phyloP scores from a whole-genome alignment of 2,888 invertebrate genomes.

The Drosophila mimica region DNA sequence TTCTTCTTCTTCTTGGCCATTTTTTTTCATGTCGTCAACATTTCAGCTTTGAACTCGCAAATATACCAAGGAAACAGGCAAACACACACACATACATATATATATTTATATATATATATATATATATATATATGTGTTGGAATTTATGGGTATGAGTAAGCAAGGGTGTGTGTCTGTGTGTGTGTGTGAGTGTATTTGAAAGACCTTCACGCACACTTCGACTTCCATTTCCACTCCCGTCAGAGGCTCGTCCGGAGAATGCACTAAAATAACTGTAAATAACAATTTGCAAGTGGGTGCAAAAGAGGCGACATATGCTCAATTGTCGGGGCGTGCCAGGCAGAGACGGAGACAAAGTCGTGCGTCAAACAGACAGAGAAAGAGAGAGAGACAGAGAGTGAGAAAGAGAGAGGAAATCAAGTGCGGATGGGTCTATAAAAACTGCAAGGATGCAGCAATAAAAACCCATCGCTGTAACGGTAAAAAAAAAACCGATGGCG shows the following conservation, averaged over 20 bases:
- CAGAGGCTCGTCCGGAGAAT: slow-evolving; percentile 57
- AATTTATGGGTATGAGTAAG: slow-evolving; percentile 27
- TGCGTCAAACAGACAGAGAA: background rate
- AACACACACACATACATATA: slow-evolving; percentile 12
- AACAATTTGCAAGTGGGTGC: slow-evolving; percentile 78
- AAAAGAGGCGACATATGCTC: slow-evolving; percentile 56
- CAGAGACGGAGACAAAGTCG: slow-evolving; percentile 7
- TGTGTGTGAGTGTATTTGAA: slow-evolving; percentile 30
- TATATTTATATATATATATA: slow-evolving; percentile 12
- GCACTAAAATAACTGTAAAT: slow-evolving; percentile 81
- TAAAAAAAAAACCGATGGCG: slow-evolving; percentile 31
- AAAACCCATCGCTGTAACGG: slow-evolving; percentile 59
- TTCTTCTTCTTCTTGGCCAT: slow-evolving; percentile 3
- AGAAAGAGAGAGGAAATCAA: slow-evolving; percentile 32
- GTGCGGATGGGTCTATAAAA: slow-evolving; percentile 71
- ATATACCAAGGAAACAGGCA: slow-evolving; percentile 45
- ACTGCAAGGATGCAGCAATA: slow-evolving; percentile 80
- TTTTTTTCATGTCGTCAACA: slow-evolving; percentile 44
- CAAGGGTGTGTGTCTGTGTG: slow-evolving; percentile 3
- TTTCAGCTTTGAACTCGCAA: slow-evolving; percentile 60
- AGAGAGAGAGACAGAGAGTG: slow-evolving; percentile 25
- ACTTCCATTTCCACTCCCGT: slow-evolving; percentile 51
- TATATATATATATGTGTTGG: slow-evolving; percentile 9
- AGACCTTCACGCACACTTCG: slow-evolving; percentile 43
- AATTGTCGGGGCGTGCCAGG: slow-evolving; percentile 62